Base-by-base conservation (phyloP, 2,797 vertebrate species). In the Choloepus didactylus region DNA sequence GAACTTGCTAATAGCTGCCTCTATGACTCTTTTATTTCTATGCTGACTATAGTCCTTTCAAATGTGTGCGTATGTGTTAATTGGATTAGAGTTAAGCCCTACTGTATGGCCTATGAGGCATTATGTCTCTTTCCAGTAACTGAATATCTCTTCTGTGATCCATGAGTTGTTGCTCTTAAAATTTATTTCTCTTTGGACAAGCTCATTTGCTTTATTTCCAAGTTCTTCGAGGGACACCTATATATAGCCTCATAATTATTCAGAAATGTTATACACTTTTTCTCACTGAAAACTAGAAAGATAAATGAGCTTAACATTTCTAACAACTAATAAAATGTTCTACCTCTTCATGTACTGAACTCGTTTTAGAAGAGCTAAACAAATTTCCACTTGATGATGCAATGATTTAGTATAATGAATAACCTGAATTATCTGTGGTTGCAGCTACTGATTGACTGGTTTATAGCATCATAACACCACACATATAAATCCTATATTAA, bases 281-380 rank as follows among this genome's bases (percentile, higher is more conserved):
- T 80, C 35, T 94, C 11, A 73, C 10, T 60, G 25, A 69, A 87
- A 49, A 56, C 77, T 31, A 80, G 29, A 25, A 70, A 94, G 76
- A 60, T 81, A 96, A 94, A 93, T 86, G 25, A 21, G 64, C 19
- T 66, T 69, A 80, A 83, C 8, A 95, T 76, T 77, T 73, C 46
- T 86, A n/a, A 87, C 16, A 92, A 64, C 27, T 67, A 86, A 69
- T 69, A 54, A 86, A 92, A 93, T 6, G 21, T 77, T 66, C 16
- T 92, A 35, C 23, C 0, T 97, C 76, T 93, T 64, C 79, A 85
- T 56, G 94, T 73, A 95, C 25, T 69, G 12, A 70, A 86, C 54
- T 87, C 18, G 73, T 97, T 95, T 96, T 79, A 95, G 49, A 16
- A 25, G 66, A 75, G 21, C 41, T 64, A 94, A 93, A 59, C 0